Evolutionary conservation across 2,888 invertebrate species (phyloP).

Genomic region (Mycalesis mineus): DNA sequence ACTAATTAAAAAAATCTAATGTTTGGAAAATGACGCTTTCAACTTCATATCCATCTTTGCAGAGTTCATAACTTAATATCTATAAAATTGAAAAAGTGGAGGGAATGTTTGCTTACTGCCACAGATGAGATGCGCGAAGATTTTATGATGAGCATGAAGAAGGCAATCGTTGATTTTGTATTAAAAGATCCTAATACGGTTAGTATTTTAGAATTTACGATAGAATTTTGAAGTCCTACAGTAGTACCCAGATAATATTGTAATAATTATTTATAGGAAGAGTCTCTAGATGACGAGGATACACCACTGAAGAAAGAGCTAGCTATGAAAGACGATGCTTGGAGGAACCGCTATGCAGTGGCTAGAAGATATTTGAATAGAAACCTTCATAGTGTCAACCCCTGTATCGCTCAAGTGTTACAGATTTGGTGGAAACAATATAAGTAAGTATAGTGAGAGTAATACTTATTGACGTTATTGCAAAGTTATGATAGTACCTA

Average conservation of each 20-base stretch:
- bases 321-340: conserved; percentile 81
- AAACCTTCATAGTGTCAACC: conserved; percentile 86
- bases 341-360: conserved; percentile 76
- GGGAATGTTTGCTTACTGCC: conserved; percentile 76
- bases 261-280: conserved; percentile 48
- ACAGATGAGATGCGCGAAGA: conserved; percentile 90
- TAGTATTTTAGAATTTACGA: conserved; percentile 7
- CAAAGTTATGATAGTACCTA: too few relatives aligned
- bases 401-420: conserved; percentile 87
- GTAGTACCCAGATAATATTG: conserved; percentile 49
- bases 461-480: too few relatives aligned
- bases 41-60: conserved; percentile 26
- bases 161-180: conserved; percentile 94
- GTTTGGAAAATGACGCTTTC: not conserved
- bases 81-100: conserved; percentile 80
- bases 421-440: conserved; percentile 90
- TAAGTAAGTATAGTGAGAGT: conserved; percentile 77
- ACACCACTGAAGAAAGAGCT: conserved; percentile 78
- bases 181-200: conserved; percentile 84
- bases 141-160: conserved; percentile 92
- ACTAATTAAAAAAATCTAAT: too few relatives aligned
- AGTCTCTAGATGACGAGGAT: conserved; percentile 68
- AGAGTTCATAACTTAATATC: conserved; percentile 83
- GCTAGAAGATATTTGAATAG: conserved; percentile 59
- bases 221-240: too few relatives aligned